Evolutionary conservation across 2,888 invertebrate genomes (phyloP), one percentile per base, ranked within the genome.

Genomic region (Nomada goodeniana): DNA sequence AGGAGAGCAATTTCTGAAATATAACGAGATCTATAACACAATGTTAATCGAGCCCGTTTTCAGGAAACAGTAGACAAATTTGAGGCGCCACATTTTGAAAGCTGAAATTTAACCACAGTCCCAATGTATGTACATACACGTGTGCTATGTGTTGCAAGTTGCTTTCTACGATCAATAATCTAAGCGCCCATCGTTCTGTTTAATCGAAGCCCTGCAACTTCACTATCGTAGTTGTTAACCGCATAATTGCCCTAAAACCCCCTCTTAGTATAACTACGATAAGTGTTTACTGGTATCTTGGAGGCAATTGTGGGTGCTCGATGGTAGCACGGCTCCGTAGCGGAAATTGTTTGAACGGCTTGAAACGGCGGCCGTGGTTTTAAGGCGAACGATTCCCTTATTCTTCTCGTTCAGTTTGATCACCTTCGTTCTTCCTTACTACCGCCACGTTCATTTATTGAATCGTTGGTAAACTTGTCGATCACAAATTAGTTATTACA

Each of bases 231-330:
- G 70, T 50, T 72, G 80, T 63, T 80, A 82, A 80, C 76, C 68
- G 59, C 52, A 29, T 80, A 82, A 82, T 82, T 80, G 71, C 57
- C 23, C 50, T 53, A 55, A 80, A 80, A 82, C 63, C 65, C 23
- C 57, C 76, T 68, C 71, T 80, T 71, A 64, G 53, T 63, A 26
- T 80, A 80, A 76, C 76, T 68, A 63, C 63, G 70, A 71, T 76
- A 76, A 82, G 80, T 80, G 80, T 82, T 82, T 80, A 80, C 57
- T 47, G 52, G 65, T 55, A 82, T 80, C 82, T 64, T 80, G n/a
- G 52, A 76, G 81, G 73, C 67, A 82, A 80, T 82, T 65, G 75
- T 55, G 69, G 59, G 23, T 57, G 47, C 80, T 80, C 77, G 55
- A 72, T 67, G 78, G 26, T 57, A 72, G 61, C 29, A 61, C 61